Evolutionary conservation across 2,113 vertebrate genomes (phyloP).

Genomic region (Antidorcas marsupialis): DNA sequence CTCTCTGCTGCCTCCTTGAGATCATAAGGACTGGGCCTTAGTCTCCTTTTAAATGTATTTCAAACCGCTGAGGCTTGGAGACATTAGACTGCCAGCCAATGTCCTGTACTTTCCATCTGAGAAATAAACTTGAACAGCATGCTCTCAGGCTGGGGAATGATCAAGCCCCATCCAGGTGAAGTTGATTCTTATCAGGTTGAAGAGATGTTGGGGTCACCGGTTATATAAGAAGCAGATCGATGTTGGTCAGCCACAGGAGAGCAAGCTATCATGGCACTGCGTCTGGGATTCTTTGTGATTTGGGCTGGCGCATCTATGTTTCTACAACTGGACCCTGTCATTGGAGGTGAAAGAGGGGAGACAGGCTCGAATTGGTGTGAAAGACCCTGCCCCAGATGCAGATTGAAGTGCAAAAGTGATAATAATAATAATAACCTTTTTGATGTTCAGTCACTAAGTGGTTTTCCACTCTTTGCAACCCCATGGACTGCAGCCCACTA

Average conservation of each 20-base stretch:
- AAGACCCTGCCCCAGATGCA: not conserved
- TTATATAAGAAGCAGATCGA: not conserved
- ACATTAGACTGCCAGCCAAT: not conserved
- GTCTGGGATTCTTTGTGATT: not conserved
- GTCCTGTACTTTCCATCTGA: not conserved
- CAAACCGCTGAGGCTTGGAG: not conserved
- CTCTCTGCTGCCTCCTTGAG: not conserved
- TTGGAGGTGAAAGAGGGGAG: not conserved
- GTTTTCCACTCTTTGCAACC: not conserved
- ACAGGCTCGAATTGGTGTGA: not conserved
- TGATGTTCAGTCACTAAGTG: not conserved
- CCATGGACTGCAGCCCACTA: not conserved
- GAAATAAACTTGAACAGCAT: not conserved
- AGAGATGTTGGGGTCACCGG: not conserved
- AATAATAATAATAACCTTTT: not conserved
- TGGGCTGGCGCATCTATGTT: not conserved
- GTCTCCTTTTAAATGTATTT: not conserved
- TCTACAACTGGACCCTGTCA: not conserved
- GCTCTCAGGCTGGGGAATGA: not conserved
- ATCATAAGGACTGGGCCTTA: not conserved
- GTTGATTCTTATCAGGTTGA: not conserved
- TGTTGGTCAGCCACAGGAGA: not conserved
- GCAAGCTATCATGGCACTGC: not conserved
- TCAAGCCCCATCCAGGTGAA: fast-evolving
- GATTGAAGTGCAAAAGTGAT: not conserved